Conservation (phyloP, 2,888 invertebrate species). For the Podotricha telesiphe region DNA sequence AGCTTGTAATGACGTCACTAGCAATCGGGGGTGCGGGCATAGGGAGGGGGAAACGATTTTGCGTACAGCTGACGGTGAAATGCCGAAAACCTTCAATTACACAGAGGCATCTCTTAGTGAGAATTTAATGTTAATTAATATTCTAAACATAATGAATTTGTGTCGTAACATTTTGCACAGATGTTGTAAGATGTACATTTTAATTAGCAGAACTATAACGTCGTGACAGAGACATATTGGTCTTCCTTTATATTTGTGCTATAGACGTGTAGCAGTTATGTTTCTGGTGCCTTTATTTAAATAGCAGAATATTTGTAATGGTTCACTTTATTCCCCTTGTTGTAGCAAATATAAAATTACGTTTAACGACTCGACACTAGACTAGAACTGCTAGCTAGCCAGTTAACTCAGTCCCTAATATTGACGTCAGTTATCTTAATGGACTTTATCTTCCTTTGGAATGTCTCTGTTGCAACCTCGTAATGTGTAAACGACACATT, state of each 20-base stretch:
- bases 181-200: conserved; percentile 35
- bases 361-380: conserved; percentile 10
- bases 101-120: conserved; percentile 18
- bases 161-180: conserved; percentile 34
- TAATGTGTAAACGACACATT: not conserved
- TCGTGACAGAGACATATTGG: conserved; percentile 27
- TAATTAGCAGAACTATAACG: conserved; percentile 31
- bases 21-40: conserved; percentile 55
- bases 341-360: conserved; percentile 20
- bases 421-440: conserved; percentile 22
- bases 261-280: not conserved
- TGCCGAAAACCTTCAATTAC: conserved; percentile 57
- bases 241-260: conserved; percentile 12
- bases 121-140: conserved; percentile 42
- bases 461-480: conserved; percentile 1
- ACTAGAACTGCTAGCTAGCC: conserved; percentile 6
- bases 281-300: not conserved
- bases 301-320: not conserved
- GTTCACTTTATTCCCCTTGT: not conserved
- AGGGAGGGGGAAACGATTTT: conserved; percentile 65
- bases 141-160: conserved; percentile 31
- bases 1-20: conserved; percentile 72
- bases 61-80: conserved; percentile 75
- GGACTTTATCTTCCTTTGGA: conserved; percentile 22
- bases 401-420: conserved; percentile 26